Conservation (phyloP, 2,113 vertebrate species). For the Hemicordylus capensis region DNA sequence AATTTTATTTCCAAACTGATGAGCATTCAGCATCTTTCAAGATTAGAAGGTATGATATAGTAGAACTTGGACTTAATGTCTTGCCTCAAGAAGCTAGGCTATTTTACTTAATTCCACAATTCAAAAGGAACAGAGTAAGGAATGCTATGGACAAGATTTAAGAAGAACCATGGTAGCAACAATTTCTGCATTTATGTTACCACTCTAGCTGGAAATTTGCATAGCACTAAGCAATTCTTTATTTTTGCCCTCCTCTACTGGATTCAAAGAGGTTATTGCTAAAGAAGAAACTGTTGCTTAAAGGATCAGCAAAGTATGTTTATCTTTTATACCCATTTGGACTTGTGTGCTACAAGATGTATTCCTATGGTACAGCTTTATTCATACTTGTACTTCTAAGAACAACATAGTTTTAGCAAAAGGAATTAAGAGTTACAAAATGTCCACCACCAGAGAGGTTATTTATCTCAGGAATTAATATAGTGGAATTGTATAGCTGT, state of each 20-base stretch:
- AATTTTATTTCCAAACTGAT: too few relatives aligned
- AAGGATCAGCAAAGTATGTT: not conserved
- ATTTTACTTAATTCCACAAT: not conserved
- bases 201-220: not conserved
- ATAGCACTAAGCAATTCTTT: not conserved
- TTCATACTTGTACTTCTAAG: not conserved
- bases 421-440: not conserved
- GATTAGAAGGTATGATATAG: not conserved
- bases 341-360: not conserved
- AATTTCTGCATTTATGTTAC: not conserved
- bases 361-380: not conserved
- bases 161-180: not conserved
- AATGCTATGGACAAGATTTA: not conserved
- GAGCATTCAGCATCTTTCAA: too few relatives aligned
- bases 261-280: not conserved
- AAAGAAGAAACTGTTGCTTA: not conserved
- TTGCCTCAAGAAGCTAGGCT: not conserved
- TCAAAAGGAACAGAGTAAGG: not conserved
- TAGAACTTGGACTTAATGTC: not conserved
- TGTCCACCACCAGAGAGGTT: not conserved
- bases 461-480: not conserved
- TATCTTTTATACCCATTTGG: not conserved
- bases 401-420: not conserved
- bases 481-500: not conserved
- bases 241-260: not conserved